Evolutionary conservation across 2,797 vertebrate genomes (phyloP).

Genomic region (Leucoraja ocellata): DNA sequence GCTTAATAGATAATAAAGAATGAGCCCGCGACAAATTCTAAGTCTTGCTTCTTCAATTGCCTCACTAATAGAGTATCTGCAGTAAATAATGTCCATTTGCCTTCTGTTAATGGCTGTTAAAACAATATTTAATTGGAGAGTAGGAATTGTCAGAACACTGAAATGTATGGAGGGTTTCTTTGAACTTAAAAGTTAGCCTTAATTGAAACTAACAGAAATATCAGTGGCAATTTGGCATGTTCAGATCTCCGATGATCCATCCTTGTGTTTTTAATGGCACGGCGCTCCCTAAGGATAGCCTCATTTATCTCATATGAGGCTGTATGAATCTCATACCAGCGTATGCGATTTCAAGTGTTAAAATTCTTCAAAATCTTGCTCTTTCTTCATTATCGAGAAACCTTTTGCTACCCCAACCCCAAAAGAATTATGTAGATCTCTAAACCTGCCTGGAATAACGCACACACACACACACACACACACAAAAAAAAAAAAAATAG

Average conservation of each 20-base stretch:
- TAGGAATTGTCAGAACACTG: not conserved
- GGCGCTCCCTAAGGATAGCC: not conserved
- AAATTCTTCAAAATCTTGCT: conserved; percentile 26
- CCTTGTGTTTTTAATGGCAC: not conserved
- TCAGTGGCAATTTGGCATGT: not conserved
- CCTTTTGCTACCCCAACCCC: conserved; percentile 58
- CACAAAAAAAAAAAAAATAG: conserved; percentile 42
- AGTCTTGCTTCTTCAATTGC: not conserved
- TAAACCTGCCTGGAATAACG: conserved; percentile 60
- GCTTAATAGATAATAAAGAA: not conserved
- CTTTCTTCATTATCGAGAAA: conserved; percentile 31
- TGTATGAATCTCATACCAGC: not conserved
- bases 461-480: conserved; percentile 39
- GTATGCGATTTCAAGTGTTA: conserved; percentile 26
- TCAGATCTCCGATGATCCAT: not conserved
- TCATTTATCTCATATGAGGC: not conserved
- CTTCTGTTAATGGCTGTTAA: not conserved
- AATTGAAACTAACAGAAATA: conserved; percentile 18
- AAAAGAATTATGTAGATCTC: conserved; percentile 78
- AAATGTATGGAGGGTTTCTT: not conserved
- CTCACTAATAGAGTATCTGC: not conserved
- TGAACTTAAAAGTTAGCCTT: not conserved
- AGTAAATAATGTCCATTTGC: not conserved
- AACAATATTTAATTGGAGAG: not conserved
- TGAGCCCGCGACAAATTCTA: not conserved